Evolutionary conservation across 2,113 vertebrate genomes (phyloP).

Genomic region (Passer montanus): DNA sequence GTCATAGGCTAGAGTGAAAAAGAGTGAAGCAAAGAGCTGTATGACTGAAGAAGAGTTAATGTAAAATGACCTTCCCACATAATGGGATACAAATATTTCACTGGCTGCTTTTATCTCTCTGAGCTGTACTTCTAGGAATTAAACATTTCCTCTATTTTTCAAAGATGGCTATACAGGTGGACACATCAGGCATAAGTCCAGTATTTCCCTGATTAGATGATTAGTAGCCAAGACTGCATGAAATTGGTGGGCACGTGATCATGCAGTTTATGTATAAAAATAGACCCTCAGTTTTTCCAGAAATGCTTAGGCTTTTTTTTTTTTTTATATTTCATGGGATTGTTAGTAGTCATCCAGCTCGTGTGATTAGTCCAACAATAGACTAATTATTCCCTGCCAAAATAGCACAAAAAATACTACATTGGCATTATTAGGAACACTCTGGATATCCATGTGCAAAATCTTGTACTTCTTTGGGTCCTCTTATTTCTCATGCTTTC

Average conservation of each 20-base stretch:
- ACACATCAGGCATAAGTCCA: neutral
- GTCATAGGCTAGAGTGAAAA: neutral
- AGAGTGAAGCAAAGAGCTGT: neutral
- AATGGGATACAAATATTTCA: neutral
- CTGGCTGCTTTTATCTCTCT: neutral
- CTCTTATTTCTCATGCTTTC: neutral
- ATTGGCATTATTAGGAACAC: neutral
- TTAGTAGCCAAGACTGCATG: neutral
- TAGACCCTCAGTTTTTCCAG: neutral
- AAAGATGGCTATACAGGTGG: neutral
- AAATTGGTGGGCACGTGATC: neutral
- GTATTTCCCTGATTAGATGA: neutral
- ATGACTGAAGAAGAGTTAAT: fast-evolving
- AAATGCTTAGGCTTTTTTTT: neutral
- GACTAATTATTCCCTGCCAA: neutral
- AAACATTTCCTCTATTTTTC: neutral
- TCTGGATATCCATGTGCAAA: neutral
- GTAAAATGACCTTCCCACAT: neutral
- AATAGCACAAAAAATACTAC: neutral
- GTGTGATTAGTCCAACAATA: neutral
- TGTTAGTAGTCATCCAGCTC: neutral
- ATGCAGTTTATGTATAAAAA: neutral
- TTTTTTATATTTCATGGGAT: neutral
- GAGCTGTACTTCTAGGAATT: neutral
- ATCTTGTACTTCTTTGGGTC: neutral